Conservation (phyloP, 2,797 vertebrate genomes). For the Tolypeutes matacus region DNA sequence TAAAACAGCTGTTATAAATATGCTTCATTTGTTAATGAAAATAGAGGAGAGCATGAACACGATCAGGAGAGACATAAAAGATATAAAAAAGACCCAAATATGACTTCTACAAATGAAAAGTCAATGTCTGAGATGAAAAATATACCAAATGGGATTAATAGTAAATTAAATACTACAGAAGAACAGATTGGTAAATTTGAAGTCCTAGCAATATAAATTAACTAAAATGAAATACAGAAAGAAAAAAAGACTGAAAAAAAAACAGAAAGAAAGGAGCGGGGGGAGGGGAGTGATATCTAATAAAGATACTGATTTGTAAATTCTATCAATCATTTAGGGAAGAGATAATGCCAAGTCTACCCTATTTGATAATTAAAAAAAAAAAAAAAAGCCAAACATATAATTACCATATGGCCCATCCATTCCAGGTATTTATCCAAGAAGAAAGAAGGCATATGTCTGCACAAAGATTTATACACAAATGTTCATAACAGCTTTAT, state of each 20-base stretch:
- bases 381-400: not conserved
- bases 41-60: not conserved
- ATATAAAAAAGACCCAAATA: not conserved
- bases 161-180: not conserved
- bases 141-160: not conserved
- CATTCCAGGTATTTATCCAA: not conserved
- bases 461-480: not conserved
- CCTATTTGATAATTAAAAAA: not conserved
- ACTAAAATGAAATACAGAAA: not conserved
- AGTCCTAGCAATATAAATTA: not conserved
- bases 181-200: not conserved
- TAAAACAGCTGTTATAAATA: not conserved
- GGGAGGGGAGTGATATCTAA: not conserved
- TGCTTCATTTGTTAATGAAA: not conserved
- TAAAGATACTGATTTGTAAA: not conserved
- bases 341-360: not conserved
- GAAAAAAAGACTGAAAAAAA: not conserved
- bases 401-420: not conserved
- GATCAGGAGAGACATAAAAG: not conserved
- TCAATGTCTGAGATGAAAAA: slow-evolving; percentile 8
- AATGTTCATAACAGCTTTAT: not conserved
- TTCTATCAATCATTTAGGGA: not conserved
- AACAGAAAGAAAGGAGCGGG: not conserved
- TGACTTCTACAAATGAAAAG: not conserved
- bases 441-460: not conserved